Conservation (phyloP, 2,113 vertebrate species). For the Colossoma macropomum region DNA sequence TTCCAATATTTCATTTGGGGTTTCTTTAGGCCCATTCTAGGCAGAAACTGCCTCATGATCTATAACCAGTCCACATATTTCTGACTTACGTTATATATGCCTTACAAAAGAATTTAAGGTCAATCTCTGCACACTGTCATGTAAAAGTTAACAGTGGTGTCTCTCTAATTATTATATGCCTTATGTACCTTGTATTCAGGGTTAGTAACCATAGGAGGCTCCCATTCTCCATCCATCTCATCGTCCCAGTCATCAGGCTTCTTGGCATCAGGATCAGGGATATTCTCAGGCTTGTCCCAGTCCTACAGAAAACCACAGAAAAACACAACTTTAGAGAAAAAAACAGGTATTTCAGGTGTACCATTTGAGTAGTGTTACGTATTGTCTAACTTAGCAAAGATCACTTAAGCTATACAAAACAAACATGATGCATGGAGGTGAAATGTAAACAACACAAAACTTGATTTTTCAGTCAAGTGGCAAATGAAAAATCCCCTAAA, state of each 20-base stretch:
- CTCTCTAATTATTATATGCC: background rate
- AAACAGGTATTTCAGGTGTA: too few species aligned
- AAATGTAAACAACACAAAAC: too few species aligned
- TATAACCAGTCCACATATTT: background rate
- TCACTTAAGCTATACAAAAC: background rate
- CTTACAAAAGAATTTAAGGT: too few species aligned
- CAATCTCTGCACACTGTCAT: background rate
- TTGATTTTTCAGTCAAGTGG: too few species aligned
- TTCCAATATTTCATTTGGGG: too few species aligned
- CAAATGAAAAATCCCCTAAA: too few species aligned
- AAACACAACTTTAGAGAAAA: too few species aligned
- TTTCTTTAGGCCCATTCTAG: too few species aligned
- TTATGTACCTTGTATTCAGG: slow-evolving; percentile 81
- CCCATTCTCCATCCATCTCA: slow-evolving; percentile 87
- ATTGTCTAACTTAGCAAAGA: background rate
- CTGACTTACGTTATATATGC: background rate
- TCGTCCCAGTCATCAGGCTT: slow-evolving; percentile 87
- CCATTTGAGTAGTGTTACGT: too few species aligned
- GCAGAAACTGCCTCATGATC: background rate
- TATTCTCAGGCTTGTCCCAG: slow-evolving; percentile 85
- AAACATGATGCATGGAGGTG: background rate
- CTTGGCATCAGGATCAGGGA: slow-evolving; percentile 84
- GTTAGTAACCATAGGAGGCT: slow-evolving; percentile 82
- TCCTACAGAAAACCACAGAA: slow-evolving; percentile 66
- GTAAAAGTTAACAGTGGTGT: background rate